These are phyloP conservation scores for Chloropsis cyanopogon DNA, from an alignment of 2,113 vertebrate genomes.

Conservation along the genomic window DNA sequence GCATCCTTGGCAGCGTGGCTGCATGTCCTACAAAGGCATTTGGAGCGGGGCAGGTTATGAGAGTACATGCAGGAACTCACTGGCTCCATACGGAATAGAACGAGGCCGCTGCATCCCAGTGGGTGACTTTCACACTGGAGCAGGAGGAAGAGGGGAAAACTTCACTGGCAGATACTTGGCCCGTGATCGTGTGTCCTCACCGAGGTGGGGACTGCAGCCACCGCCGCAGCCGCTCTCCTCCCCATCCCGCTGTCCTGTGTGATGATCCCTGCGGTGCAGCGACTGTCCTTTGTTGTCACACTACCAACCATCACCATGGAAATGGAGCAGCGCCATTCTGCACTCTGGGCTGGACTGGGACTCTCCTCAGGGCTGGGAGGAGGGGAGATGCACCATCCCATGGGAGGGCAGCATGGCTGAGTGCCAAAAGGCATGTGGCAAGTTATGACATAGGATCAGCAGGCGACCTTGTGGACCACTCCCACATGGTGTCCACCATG, in stretches of 20 bases:
- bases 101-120: neutral
- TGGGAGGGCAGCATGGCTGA: fast-evolving
- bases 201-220: neutral
- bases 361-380: neutral
- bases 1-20: neutral
- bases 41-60: fast-evolving
- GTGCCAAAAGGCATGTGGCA: neutral
- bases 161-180: neutral
- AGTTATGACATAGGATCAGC: fast-evolving
- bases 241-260: neutral
- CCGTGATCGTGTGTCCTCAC: fast-evolving
- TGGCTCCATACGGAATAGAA: neutral
- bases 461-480: neutral
- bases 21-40: neutral
- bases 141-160: neutral
- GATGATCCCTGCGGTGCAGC: neutral
- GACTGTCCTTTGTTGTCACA: neutral
- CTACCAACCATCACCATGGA: neutral
- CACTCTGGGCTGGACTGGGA: fast-evolving
- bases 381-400: fast-evolving
- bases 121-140: neutral
- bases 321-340: neutral
- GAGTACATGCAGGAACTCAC: neutral
- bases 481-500: fast-evolving
- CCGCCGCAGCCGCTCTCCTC: neutral